phyloP scores from a whole-genome alignment of 2,888 invertebrate genomes.

The Rotaria magnacalcarata region DNA sequence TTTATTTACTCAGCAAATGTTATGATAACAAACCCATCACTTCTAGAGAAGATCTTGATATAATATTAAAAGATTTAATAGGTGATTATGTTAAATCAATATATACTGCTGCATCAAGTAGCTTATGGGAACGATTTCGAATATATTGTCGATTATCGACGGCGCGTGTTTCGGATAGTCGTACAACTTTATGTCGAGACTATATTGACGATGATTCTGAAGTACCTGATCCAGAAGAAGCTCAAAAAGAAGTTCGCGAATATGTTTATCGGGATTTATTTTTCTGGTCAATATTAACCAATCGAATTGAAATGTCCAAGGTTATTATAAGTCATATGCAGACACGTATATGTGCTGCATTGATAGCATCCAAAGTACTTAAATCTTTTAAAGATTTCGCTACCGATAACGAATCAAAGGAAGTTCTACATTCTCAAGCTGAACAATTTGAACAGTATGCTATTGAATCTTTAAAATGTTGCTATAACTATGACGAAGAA shows the following conservation, averaged over 20 bases:
- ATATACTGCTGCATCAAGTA: not conserved
- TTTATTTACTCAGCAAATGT: not conserved
- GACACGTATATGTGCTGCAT: constrained; percentile 43
- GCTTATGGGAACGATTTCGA: not conserved
- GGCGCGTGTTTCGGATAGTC: not conserved
- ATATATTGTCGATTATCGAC: not conserved
- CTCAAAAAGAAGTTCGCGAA: not conserved
- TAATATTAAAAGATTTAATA: not conserved
- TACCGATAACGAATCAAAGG: not conserved
- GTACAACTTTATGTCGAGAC: not conserved
- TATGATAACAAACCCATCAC: not conserved
- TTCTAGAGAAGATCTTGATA: not conserved
- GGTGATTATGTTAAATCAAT: constrained; percentile 40
- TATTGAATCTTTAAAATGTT: not conserved
- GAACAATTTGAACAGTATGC: not conserved
- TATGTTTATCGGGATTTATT: constrained; percentile 53
- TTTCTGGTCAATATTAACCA: constrained; percentile 57
- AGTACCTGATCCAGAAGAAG: not conserved
- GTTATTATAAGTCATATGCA: constrained; percentile 50
- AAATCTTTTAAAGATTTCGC: not conserved
- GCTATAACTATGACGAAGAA: constrained; percentile 7
- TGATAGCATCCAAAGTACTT: constrained; percentile 9
- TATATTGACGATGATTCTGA: not conserved
- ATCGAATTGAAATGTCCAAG: constrained; percentile 53
- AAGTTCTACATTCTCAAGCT: not conserved